phyloP scores from a whole-genome alignment of 2,113 vertebrate species.

The Nothocercus nigrocapillus region DNA sequence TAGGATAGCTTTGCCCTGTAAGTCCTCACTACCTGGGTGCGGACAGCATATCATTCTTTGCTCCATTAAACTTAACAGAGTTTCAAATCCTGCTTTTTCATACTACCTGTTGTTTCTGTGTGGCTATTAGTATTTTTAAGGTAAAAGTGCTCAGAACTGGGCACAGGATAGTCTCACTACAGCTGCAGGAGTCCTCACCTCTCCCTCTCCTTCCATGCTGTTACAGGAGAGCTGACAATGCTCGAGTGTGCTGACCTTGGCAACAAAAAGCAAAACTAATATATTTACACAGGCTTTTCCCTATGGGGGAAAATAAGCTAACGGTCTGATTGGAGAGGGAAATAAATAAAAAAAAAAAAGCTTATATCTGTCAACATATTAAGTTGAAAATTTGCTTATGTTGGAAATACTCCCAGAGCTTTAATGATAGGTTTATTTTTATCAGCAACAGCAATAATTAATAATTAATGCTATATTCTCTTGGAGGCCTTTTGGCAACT shows the following conservation, averaged over 20 bases:
- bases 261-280: background rate
- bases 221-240: background rate
- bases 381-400: conserved; percentile 32
- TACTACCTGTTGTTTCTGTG: background rate
- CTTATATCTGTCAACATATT: conserved; percentile 37
- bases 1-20: background rate
- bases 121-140: background rate
- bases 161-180: background rate
- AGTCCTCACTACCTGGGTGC: background rate
- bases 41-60: background rate
- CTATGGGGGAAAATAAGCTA: background rate
- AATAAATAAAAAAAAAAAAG: background rate
- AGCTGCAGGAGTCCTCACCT: background rate
- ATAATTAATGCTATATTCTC: conserved; percentile 57
- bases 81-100: background rate
- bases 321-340: background rate
- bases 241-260: background rate
- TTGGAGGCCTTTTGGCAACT: conserved; percentile 32
- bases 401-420: conserved; percentile 46
- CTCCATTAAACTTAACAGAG: background rate
- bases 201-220: background rate
- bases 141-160: background rate
- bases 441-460: conserved; percentile 53
- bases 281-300: background rate
- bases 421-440: conserved; percentile 61